Base-by-base conservation (phyloP, 1,140 invertebrate genomes). In the Cotesia glomerata region DNA sequence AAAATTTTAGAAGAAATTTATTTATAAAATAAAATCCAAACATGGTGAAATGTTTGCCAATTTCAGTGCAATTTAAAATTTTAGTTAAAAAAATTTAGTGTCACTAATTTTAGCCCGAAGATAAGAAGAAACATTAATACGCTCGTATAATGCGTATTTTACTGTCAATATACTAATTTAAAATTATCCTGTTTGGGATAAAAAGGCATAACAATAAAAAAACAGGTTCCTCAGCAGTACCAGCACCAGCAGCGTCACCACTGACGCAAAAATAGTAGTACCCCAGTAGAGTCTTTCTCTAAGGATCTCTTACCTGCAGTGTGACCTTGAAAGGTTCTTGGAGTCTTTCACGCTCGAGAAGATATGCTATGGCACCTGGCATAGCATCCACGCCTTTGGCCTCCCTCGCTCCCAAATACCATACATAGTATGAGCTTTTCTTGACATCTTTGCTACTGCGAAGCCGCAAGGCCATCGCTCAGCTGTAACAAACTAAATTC, bases 361-460 rank as follows among this genome's bases (percentile, higher is more conserved):
- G 88, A 78, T 95, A 91, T 69, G 92, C 89, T 76, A 98, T 91
- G 51, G 96, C 95, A 61, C 96, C 95, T 11, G 95, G 89, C 73
- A 98, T 89, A 69, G 85, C 85, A 72, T 87, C 85, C 78, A 87
- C 84, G 13, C 96, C 96, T 77, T 95, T 92, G 36, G 95, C 94
- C 88, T 98, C 97, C 88, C 97, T 95, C 76, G 97, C 96, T 18
- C 97, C 97, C 76, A 99, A 90, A 88, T 98, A 99, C 95, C 97
- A 97, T 59, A 99, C 97, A 87, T 99, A 99, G 87, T 98, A 98
- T 39, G 96, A 97, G 59, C 95, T 95, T 84, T 98, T 98, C 88
- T 97, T 97, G 77, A 96, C 93, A 82, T 96, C 95, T 82, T 94
- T 94, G 81, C 92, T 91, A 78, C 93, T 86, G 86, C 92, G 90